Base-by-base conservation (phyloP, 2,797 vertebrate species). In the Acipenser oxyrinchus region DNA sequence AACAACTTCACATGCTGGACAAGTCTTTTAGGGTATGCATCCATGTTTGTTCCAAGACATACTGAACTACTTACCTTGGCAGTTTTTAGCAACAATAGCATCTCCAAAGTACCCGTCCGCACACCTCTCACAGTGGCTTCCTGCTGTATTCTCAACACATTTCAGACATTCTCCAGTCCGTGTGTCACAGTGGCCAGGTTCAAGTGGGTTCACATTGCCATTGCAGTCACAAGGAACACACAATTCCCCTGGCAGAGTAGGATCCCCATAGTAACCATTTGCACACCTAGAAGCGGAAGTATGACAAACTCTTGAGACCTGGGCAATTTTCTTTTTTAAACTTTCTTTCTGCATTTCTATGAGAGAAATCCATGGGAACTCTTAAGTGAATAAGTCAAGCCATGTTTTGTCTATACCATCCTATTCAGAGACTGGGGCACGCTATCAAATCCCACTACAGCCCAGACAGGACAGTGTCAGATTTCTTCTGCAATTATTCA, bases 201-300 rank as follows among this genome's bases (percentile, higher is more conserved):
- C 88, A 0, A 67, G 69, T 3, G 83, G 68, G 63, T 96, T 76
- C 48, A 91, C 85, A 0, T 99, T 99, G 23, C 88, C 85, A 0
- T 82, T 92, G 76, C 95, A 98, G 68, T 94, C 79, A 50, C 95
- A 99, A 10, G 74, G 82, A 23, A 81, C 37, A 37, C 96, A 99
- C 0, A 74, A 73, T 1, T 87, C 86, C 3, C 93, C 95, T 1
- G 87, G 83, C 0, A 86, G 69, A 0, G 85, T 79, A 6, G 95
- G 95, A 83, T 94, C 89, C 62, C 96, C 95, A 49, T 92, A 86
- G 87, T 92, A 97, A 77, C 95, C 95, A 13, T 88, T 86, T 67
- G 91, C 89, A 76, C 96, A 98, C 86, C 96, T 98, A 75, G 7
- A 79, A 51, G 53, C 23, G 71, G 62, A 65, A 4, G 64, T 10